Evolutionary conservation across 1,140 invertebrate species (phyloP), one percentile per base, ranked within the genome.

Genomic region (Brachionus calyciflorus): DNA sequence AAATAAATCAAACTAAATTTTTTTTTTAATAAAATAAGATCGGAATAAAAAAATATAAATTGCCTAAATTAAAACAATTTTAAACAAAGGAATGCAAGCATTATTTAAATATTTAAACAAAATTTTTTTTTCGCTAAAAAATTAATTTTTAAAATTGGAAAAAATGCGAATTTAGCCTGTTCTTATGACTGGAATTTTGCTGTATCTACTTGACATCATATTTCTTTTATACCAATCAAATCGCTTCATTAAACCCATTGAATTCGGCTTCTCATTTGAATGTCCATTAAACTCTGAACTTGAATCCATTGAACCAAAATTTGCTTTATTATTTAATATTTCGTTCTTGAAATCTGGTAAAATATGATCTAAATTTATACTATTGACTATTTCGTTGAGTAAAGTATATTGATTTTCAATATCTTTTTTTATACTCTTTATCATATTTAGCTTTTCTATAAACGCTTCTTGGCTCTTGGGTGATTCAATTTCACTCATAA

Each of bases 201-300:
- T 63, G 40, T 63, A 63, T 37, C 57, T 28, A 7, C 57, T 63
- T 28, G 57, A 37, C 17, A 37, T 37, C 57, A 63, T 63, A 6
- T 63, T 63, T 63, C 57, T 63, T 37, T 63, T 63, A 10, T 37
- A 40, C 57, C 57, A 63, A 12, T 63, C 57, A 17, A 63, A 63
- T 14, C 57, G 28, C 19, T 63, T 55, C 53, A 55, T 55, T 28
- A 55, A 55, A 55, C n/a, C n/a, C n/a, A n/a, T n/a, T n/a, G n/a
- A n/a, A n/a, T 55, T 63, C 19, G 30, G 28, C 37, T 10, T 63
- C 2, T 40, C 33, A 19, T 63, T 63, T 28, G 19, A 63, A 63
- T 63, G 21, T n/a, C 19, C 14, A 40, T 17, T 40, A 4, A 37
- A 12, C 10, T 37, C 57, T 7, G 57, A 40, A 17, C 57, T 63